Percentiles rank a stretch among this genome's conserved stretches.
These are phyloP conservation scores for Helobdella robusta DNA, from an alignment of 2,888 invertebrate species.

Conservation along the genomic window DNA sequence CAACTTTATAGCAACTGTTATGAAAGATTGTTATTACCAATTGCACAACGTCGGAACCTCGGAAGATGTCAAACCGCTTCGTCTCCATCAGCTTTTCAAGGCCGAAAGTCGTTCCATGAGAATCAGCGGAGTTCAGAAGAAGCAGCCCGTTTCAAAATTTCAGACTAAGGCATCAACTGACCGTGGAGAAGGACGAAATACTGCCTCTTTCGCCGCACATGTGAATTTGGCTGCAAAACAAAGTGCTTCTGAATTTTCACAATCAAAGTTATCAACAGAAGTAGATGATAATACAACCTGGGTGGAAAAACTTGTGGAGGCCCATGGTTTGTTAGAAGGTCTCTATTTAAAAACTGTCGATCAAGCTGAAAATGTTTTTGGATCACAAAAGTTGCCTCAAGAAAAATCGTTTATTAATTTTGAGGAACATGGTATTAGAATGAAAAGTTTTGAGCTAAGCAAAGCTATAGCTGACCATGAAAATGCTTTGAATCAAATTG, in stretches of 20 bases:
- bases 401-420: not conserved
- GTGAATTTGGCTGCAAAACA: not conserved
- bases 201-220: not conserved
- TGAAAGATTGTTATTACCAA: constrained; percentile 19
- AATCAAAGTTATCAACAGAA: too few species aligned
- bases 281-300: constrained; percentile 13
- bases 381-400: not conserved
- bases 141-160: not conserved
- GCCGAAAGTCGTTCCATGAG: not conserved
- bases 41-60: constrained; percentile 15
- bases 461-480: constrained; percentile 12
- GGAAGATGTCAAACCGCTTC: constrained; percentile 3
- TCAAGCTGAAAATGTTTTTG: constrained; percentile 7
- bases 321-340: constrained; percentile 13
- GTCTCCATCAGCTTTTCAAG: not conserved
- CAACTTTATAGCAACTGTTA: constrained; percentile 18
- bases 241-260: too few species aligned
- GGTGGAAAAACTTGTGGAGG: constrained; percentile 20
- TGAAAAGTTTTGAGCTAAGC: constrained; percentile 20
- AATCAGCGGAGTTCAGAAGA: not conserved
- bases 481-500: constrained; percentile 13
- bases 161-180: too few species aligned
- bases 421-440: constrained; percentile 19
- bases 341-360: constrained; percentile 14
- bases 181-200: too few species aligned